Base-by-base conservation (phyloP, 2,888 invertebrate species). In the Trachelus tabidus region DNA sequence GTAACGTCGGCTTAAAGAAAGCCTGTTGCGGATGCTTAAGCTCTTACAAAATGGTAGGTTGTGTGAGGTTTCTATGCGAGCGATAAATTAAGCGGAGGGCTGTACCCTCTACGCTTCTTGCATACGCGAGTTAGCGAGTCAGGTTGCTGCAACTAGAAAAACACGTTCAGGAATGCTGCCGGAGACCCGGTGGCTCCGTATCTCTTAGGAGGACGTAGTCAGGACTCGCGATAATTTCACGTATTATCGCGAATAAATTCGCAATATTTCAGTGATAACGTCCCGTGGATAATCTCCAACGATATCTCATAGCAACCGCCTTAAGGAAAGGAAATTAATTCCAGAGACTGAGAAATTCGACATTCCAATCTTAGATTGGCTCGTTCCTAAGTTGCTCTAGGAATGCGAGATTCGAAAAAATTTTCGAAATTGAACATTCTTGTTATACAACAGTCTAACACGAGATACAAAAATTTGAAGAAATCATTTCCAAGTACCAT, bases 11-110 rank as follows among this genome's bases (percentile, higher is more conserved):
- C 71, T 31, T 23, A 71, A 56, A 56, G 71, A 71, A 31, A 34
- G 31, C 34, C 31, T 34, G 34, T 34, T 71, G 33, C 31, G 71
- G 31, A 71, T 79, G 79, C 76, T 77, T 75, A 68, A 69, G 79
- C 82, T 82, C 83, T 84, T 84, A 83, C 82, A 85, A 84, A 85
- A 85, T 85, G 80, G 83, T 83, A 85, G 85, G 82, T 85, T 85
- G 84, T 79, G 82, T 80, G 82, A 79, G 79, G 79, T 81, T 82
- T 76, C 78, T 83, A 83, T 83, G 79, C 82, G 79, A 82, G 84
- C 83, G 79, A 86, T 85, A 85, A 85, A 85, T 82, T 85, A 83
- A 84, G 78, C 37, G 73, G 77, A 79, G 79, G 78, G 80, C 78
- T 77, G 79, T 78, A 76, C 76, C 77, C 56, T 80, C 76, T 80